phyloP scores from a whole-genome alignment of 2,113 vertebrate species.

The Rhegmatorhina hoffmannsi region DNA sequence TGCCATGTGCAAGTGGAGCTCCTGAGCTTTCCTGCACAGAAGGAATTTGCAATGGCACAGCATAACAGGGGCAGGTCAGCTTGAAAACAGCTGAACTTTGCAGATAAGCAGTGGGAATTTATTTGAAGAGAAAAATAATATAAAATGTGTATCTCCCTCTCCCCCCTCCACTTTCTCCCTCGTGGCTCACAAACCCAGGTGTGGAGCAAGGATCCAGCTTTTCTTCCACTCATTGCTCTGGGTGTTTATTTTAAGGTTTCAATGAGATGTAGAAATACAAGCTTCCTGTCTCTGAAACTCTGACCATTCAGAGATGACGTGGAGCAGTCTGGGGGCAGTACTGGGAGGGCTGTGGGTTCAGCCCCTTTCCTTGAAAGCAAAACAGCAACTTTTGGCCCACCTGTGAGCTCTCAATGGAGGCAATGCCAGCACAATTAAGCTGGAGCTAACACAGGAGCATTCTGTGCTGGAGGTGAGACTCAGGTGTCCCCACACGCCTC shows the following conservation, averaged over 20 bases:
- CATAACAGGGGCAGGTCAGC: constrained; percentile 3
- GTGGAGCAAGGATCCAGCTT: neutral
- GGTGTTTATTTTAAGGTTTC: constrained; percentile 13
- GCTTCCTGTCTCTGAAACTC: neutral
- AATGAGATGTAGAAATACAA: neutral
- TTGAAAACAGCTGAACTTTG: constrained; percentile 57
- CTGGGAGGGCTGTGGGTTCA: accelerated
- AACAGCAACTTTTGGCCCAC: neutral
- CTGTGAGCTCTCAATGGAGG: neutral
- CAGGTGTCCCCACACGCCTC: accelerated
- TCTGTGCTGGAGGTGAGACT: neutral
- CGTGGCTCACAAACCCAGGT: constrained; percentile 5
- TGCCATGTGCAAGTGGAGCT: neutral
- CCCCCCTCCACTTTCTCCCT: neutral
- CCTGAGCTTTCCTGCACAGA: neutral
- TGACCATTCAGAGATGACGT: accelerated
- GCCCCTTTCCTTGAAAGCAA: neutral
- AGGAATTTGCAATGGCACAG: constrained; percentile 16
- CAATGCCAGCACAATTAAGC: accelerated
- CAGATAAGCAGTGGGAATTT: constrained; percentile 48
- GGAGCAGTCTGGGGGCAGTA: neutral
- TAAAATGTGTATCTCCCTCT: neutral
- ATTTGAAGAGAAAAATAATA: constrained; percentile 2
- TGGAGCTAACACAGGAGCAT: neutral
- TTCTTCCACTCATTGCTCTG: neutral